A percentile compares a stretch with the other conserved stretches of the same genome.
These are phyloP conservation scores for Polyergus mexicanus DNA, from an alignment of 1,140 invertebrate genomes.

Conservation along the genomic window DNA sequence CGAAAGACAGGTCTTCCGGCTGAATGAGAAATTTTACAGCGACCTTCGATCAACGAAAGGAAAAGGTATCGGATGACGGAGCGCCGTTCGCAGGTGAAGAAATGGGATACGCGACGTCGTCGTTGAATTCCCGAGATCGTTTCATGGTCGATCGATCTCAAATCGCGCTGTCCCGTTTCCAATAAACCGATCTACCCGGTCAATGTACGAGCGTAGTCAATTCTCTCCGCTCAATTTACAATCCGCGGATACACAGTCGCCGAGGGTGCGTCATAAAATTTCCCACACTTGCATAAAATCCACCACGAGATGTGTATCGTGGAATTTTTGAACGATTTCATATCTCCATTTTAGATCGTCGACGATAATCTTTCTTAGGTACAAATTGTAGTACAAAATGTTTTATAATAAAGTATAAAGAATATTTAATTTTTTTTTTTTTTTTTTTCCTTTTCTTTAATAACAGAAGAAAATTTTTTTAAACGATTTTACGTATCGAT, in stretches of 20 bases:
- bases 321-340: neutral
- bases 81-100: conserved; percentile 65
- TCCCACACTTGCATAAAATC: neutral
- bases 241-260: conserved; percentile 22
- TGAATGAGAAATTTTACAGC: conserved; percentile 50
- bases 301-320: neutral
- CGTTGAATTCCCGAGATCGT: conserved; percentile 65
- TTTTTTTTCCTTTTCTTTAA: too few species aligned
- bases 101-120: conserved; percentile 39
- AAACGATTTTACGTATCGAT: too few species aligned
- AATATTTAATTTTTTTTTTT: too few species aligned
- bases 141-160: conserved; percentile 62
- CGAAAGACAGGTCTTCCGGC: conserved; percentile 55
- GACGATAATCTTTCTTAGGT: neutral
- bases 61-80: conserved; percentile 72
- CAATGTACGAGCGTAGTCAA: conserved; percentile 66
- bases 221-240: conserved; percentile 71
- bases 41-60: neutral
- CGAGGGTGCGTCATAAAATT: conserved; percentile 2
- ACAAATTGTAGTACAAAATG: too few species aligned
- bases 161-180: conserved; percentile 57
- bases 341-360: neutral
- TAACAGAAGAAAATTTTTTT: too few species aligned
- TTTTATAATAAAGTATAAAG: neutral
- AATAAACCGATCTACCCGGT: conserved; percentile 53